These are phyloP conservation scores for Rhabditoides inermis DNA, from an alignment of 2,888 invertebrate genomes.

Conservation along the genomic window DNA sequence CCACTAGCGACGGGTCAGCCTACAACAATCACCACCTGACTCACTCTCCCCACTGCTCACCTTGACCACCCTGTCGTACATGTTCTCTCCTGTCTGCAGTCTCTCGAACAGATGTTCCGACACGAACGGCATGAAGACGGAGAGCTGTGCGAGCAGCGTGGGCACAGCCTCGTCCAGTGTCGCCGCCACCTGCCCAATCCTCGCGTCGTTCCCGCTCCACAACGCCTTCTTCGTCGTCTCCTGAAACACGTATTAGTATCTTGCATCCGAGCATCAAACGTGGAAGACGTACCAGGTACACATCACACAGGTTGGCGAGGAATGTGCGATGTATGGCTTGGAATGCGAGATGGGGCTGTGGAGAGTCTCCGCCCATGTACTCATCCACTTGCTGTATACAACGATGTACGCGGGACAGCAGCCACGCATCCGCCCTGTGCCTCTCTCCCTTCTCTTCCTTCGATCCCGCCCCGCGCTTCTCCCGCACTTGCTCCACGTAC, in stretches of 20 bases:
- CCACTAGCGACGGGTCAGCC: conserved; percentile 18
- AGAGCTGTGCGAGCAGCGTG: conserved; percentile 29
- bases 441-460: too few relatives aligned
- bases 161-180: conserved; percentile 27
- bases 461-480: conserved; percentile 16
- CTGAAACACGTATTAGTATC: conserved; percentile 47
- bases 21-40: neutral
- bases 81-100: conserved; percentile 17
- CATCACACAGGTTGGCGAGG: conserved; percentile 78
- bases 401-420: conserved; percentile 22
- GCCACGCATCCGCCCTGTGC: conserved; percentile 42
- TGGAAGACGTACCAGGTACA: conserved; percentile 70
- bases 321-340: conserved; percentile 66
- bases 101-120: conserved; percentile 26
- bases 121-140: conserved; percentile 43
- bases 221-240: conserved; percentile 54
- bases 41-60: conserved; percentile 1
- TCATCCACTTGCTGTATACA: conserved; percentile 17
- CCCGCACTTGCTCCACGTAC: conserved; percentile 42
- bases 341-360: conserved; percentile 39
- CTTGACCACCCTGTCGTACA: conserved; percentile 27
- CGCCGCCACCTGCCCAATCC: conserved; percentile 20
- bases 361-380: conserved; percentile 62
- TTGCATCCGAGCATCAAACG: neutral
- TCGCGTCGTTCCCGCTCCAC: conserved; percentile 19